Evolutionary conservation across 2,113 vertebrate species (phyloP), one percentile per base, ranked within the genome.

Genomic region (Genyomyrus donnyi): DNA sequence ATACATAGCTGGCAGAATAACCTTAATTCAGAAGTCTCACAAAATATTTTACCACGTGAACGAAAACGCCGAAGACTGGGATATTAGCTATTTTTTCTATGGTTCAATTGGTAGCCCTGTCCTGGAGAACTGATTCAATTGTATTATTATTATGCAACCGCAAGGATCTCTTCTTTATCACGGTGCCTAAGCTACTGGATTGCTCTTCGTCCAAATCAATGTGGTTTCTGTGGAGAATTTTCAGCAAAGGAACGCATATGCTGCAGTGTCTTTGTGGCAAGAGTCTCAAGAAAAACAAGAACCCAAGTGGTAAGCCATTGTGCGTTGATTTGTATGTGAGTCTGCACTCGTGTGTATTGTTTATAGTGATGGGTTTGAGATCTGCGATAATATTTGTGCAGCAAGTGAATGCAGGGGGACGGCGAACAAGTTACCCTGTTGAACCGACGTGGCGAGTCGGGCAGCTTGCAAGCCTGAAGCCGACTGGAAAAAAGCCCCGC

Each of bases 231-330:
- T 99, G 97, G 98, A 98, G 96, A 97, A 98, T 99, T 97, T 98
- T 98, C 97, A 98, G 98, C 97, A 98, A 98, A 99, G 97, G 98
- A 98, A 97, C 98, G 98, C 98, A 99, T 98, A 99, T 99, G 98
- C 98, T 99, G 98, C 98, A 99, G 98, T 99, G 98, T 98, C 98
- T 99, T 98, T 99, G 98, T 99, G 98, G 98, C 97, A 98, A 95
- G 97, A 98, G 97, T 97, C 97, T 98, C 96, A 98, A 99, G 97
- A 98, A 98, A 97, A 98, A 96, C 97, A 98, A 98, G 97, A 98
- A 97, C 95, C 97, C 97, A 98, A 98, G 97, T 98, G 98, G 98
- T 99, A 97, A 98, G 98, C 97, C 92, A 94, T 93, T 92, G 62
- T 66, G 53, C 24, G 88, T 84, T 85, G 87, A 70, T 89, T 90